Evolutionary conservation across 1,140 invertebrate species (phyloP).

Genomic region (Gonioctena quinquepunctata): DNA sequence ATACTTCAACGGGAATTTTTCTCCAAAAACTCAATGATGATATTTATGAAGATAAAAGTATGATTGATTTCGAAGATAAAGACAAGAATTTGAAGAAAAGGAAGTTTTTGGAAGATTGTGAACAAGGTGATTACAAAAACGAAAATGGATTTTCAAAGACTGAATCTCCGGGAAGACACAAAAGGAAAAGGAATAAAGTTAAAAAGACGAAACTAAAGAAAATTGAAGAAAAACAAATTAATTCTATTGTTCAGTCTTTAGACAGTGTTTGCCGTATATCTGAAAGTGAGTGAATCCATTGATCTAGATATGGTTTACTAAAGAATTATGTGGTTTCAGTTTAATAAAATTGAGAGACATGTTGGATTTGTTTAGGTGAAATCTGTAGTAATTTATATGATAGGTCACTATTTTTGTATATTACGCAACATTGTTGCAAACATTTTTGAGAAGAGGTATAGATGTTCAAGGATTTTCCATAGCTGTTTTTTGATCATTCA

Average conservation of each 20-base stretch:
- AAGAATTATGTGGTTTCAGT: no score
- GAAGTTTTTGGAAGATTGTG: slow-evolving; percentile 29
- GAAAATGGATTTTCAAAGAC: slow-evolving; percentile 17
- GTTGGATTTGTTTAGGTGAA: neutral
- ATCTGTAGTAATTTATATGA: neutral
- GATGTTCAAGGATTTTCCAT: no score
- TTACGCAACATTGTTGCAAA: neutral
- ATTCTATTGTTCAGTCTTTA: slow-evolving; percentile 41
- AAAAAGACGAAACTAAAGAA: slow-evolving; percentile 31
- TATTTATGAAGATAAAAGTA: slow-evolving; percentile 16
- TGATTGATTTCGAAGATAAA: slow-evolving; percentile 28
- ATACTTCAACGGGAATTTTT: slow-evolving; percentile 36
- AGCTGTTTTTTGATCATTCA: no score
- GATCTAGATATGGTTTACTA: no score
- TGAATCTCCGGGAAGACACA: slow-evolving; percentile 23
- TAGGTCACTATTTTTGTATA: neutral
- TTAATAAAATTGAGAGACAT: neutral
- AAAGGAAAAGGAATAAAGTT: slow-evolving; percentile 37
- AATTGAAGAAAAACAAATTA: slow-evolving; percentile 38
- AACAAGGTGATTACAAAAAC: slow-evolving; percentile 24
- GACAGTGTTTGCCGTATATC: slow-evolving; percentile 46
- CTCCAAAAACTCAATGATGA: slow-evolving; percentile 29
- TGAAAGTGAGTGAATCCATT: slow-evolving; percentile 35
- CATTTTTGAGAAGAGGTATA: no score
- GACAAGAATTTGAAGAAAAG: slow-evolving; percentile 28